Evolutionary conservation across 2,797 vertebrate genomes (phyloP).

Genomic region (Schizopygopsis malacanthus): DNA sequence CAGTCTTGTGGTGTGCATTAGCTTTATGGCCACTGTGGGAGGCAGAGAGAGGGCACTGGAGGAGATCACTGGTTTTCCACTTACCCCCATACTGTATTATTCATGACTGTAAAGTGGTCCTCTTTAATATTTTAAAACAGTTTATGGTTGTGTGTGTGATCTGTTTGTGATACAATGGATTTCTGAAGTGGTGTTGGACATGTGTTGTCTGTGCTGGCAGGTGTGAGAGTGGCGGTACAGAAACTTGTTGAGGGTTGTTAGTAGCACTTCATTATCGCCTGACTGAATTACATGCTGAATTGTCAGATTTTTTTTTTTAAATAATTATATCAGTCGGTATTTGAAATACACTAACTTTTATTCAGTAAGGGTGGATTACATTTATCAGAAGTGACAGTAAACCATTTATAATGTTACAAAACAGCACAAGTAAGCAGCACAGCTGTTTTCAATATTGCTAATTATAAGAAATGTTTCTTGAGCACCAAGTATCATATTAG

Average conservation of each 20-base stretch:
- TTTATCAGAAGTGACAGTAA: not conserved
- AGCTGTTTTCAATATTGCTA: too few relatives aligned
- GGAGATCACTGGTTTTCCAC: conserved; percentile 76
- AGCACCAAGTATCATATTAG: not conserved
- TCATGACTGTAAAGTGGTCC: conserved; percentile 85
- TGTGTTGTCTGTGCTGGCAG: conserved; percentile 48
- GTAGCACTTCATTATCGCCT: conserved; percentile 9
- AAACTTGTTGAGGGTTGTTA: conserved; percentile 14
- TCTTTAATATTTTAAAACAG: conserved; percentile 86
- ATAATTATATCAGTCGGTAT: not conserved
- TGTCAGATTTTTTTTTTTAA: not conserved
- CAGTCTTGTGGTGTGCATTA: conserved; percentile 79
- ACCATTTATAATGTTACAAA: too few relatives aligned
- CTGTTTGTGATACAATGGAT: conserved; percentile 82
- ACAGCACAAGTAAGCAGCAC: too few relatives aligned
- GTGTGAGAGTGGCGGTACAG: conserved; percentile 8
- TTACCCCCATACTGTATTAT: conserved; percentile 83
- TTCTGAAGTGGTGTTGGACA: conserved; percentile 71
- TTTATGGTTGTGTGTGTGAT: conserved; percentile 76
- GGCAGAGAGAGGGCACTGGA: conserved; percentile 65
- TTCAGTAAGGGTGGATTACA: not conserved
- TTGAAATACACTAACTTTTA: not conserved
- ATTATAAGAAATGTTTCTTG: too few relatives aligned
- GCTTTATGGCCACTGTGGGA: conserved; percentile 74
- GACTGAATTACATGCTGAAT: conserved; percentile 19